A percentile compares a stretch with the other conserved stretches of the same genome.
Evolutionary conservation across 2,113 vertebrate genomes (phyloP).

Genomic region (Chaenogobius annularis): DNA sequence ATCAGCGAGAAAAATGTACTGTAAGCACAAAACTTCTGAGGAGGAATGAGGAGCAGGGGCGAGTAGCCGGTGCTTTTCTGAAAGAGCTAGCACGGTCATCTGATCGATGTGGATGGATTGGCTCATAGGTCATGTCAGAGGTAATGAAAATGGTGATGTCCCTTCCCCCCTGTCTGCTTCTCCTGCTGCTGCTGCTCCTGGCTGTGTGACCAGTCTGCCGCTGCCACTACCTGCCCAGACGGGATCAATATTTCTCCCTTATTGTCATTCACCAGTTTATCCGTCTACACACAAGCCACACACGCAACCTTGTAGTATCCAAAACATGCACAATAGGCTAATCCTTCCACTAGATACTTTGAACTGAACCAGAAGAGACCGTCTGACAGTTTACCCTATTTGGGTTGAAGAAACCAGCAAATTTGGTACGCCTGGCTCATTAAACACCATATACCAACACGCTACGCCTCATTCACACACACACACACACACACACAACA

Average conservation of each 20-base stretch:
- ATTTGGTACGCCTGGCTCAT: background rate
- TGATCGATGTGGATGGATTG: constrained; percentile 10
- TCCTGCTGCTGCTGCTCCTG: constrained; percentile 18
- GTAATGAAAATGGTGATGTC: constrained; percentile 41
- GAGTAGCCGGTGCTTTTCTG: background rate
- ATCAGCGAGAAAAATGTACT: constrained; percentile 1
- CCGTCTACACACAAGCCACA: constrained; percentile 23
- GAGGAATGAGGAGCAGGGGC: background rate
- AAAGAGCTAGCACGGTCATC: background rate
- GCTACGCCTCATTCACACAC: background rate
- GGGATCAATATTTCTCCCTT: constrained; percentile 75
- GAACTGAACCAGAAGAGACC: background rate
- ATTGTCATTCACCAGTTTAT: constrained; percentile 59
- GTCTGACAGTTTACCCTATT: background rate
- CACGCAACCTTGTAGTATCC: constrained; percentile 15
- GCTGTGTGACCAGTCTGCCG: constrained; percentile 60
- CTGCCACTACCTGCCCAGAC: constrained; percentile 71
- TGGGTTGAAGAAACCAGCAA: background rate
- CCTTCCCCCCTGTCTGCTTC: constrained; percentile 31
- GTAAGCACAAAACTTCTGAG: constrained; percentile 5
- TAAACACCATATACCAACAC: background rate
- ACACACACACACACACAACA: background rate
- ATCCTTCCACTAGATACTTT: background rate
- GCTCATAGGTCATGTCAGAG: constrained; percentile 37
- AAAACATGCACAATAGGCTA: constrained; percentile 1